A percentile compares a stretch with the other conserved stretches of the same genome.
phyloP scores from a whole-genome alignment of 2,888 invertebrate genomes.

The Pseudococcus viburni region DNA sequence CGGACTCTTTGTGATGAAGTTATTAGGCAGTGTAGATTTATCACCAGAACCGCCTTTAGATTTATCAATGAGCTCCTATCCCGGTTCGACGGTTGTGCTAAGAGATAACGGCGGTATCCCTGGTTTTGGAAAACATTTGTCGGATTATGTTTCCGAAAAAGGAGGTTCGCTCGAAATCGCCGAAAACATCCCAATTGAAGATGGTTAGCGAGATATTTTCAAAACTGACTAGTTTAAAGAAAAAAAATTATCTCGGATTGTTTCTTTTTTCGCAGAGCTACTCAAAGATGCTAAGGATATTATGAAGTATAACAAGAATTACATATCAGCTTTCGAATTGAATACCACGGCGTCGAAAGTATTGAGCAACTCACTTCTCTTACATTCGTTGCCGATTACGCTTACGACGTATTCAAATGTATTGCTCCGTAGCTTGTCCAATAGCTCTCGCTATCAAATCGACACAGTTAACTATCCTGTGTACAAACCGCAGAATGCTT shows the following conservation, averaged over 20 bases:
- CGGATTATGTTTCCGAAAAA: not conserved
- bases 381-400: conserved; percentile 75
- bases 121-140: not conserved
- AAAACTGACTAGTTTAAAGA: not conserved
- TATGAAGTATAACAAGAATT: conserved; percentile 71
- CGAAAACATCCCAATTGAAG: not conserved
- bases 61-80: not conserved
- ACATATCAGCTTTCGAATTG: conserved; percentile 15
- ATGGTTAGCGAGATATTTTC: not conserved
- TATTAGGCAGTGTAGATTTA: not conserved
- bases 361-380: conserved; percentile 74
- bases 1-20: not conserved
- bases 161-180: not conserved
- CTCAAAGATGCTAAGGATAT: conserved; percentile 71
- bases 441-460: not conserved
- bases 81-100: not conserved
- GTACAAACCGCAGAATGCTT: not conserved
- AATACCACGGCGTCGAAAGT: conserved; percentile 70
- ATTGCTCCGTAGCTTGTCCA: not conserved
- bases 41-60: not conserved
- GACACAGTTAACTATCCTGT: conserved; percentile 22
- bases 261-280: conserved; percentile 71
- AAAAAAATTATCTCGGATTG: not conserved
- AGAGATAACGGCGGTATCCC: not conserved
- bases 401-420: conserved; percentile 74